Evolutionary conservation across 1,140 invertebrate genomes (phyloP).

Genomic region (Amphibalanus amphitrite): DNA sequence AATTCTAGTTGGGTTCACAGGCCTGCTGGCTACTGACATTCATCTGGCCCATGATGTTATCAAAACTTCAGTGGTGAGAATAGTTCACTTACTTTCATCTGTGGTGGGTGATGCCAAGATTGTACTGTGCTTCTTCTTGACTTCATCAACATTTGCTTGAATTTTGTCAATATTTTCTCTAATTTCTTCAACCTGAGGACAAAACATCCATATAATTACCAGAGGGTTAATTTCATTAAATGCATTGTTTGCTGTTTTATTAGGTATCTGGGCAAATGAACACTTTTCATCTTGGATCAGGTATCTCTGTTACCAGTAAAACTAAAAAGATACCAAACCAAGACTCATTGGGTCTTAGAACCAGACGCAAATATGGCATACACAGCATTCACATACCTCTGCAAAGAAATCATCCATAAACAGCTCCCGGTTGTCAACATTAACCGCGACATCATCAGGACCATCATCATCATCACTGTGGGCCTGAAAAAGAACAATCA

Average conservation of each 20-base stretch:
- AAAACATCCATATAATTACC: not conserved
- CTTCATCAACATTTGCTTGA: slow-evolving; percentile 95
- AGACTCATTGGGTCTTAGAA: no score
- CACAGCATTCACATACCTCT: not conserved
- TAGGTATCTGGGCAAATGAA: no score
- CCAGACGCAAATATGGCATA: no score
- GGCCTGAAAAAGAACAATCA: not conserved
- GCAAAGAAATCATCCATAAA: slow-evolving; percentile 3
- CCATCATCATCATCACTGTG: not conserved
- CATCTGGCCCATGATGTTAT: no score
- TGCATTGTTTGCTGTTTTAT: no score
- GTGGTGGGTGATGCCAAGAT: slow-evolving; percentile 95
- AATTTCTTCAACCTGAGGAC: slow-evolving; percentile 78
- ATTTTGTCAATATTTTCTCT: slow-evolving; percentile 99
- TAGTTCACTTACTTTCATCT: slow-evolving; percentile 98
- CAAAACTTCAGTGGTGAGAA: no score
- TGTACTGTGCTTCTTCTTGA: slow-evolving; percentile 98
- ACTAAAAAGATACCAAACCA: no score
- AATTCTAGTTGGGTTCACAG: no score
- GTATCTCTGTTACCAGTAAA: no score
- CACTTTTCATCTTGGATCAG: no score
- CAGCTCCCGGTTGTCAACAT: not conserved
- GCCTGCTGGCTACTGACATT: no score
- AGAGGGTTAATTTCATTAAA: no score
- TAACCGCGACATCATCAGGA: not conserved